Conservation (phyloP, 2,888 invertebrate species). For the Aricia artaxerxes region DNA sequence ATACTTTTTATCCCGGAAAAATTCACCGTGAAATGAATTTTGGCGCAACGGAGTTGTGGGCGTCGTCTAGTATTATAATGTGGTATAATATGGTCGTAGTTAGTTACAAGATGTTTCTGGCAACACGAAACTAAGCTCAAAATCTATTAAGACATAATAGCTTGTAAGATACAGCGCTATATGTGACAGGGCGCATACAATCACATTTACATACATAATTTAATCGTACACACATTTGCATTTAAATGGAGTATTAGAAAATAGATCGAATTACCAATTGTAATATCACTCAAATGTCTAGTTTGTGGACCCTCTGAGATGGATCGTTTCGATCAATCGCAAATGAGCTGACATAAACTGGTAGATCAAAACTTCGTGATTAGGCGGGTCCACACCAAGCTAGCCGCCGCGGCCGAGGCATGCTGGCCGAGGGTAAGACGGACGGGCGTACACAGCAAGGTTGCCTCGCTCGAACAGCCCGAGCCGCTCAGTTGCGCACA, state of each 20-base stretch:
- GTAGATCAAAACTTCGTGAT: no score
- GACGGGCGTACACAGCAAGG: no score
- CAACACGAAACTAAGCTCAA: neutral
- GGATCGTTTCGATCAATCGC: neutral
- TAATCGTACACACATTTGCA: constrained; percentile 25
- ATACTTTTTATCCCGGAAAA: no score
- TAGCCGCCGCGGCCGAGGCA: no score
- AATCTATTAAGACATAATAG: constrained; percentile 30
- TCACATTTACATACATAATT: constrained; percentile 26
- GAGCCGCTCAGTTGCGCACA: no score
- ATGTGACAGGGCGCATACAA: constrained; percentile 12
- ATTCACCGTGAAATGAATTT: no score
- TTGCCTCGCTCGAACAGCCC: no score
- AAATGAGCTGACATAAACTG: neutral
- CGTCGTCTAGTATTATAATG: no score
- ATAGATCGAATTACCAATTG: constrained; percentile 16
- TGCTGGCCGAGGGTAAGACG: no score
- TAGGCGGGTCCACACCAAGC: no score
- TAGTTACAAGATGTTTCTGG: neutral
- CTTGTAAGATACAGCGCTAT: constrained; percentile 21
- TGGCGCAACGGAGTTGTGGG: no score
- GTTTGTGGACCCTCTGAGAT: neutral
- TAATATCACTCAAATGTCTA: neutral
- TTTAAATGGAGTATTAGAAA: constrained; percentile 20
- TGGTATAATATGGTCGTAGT: no score